phyloP scores from a whole-genome alignment of 2,888 invertebrate species.

The Hydroisotoma schaefferi region DNA sequence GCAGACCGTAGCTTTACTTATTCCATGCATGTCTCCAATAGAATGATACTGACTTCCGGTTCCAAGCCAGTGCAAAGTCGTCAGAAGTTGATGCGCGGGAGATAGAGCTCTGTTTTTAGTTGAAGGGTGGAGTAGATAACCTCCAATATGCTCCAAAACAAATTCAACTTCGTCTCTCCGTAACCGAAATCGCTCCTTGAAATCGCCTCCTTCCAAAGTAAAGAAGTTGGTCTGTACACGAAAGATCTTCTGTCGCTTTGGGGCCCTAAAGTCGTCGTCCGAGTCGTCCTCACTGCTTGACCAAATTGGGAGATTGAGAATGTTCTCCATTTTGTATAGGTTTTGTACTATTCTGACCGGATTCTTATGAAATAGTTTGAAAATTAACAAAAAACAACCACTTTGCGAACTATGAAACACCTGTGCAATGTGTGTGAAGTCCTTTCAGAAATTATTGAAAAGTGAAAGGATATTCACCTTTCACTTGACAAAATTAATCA shows the following conservation, averaged over 20 bases:
- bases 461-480: no score
- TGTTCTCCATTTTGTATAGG: background rate
- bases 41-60: conserved; percentile 14
- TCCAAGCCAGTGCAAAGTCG: conserved; percentile 20
- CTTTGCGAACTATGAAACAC: no score
- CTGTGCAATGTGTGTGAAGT: no score
- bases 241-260: background rate
- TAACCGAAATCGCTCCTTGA: conserved; percentile 2
- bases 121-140: background rate
- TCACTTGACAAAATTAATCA: no score
- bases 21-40: conserved; percentile 21
- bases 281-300: background rate
- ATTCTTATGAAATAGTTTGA: no score
- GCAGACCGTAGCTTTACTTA: conserved; percentile 28
- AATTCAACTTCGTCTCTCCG: background rate
- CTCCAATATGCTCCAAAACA: background rate
- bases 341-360: no score
- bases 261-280: background rate
- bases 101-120: conserved; percentile 17
- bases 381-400: no score
- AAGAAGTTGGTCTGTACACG: background rate
- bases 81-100: conserved; percentile 18
- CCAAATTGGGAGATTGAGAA: background rate
- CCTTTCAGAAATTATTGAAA: no score
- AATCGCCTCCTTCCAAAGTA: background rate